Conservation (phyloP, 2,888 invertebrate genomes). For the Eupithecia vulgata region DNA sequence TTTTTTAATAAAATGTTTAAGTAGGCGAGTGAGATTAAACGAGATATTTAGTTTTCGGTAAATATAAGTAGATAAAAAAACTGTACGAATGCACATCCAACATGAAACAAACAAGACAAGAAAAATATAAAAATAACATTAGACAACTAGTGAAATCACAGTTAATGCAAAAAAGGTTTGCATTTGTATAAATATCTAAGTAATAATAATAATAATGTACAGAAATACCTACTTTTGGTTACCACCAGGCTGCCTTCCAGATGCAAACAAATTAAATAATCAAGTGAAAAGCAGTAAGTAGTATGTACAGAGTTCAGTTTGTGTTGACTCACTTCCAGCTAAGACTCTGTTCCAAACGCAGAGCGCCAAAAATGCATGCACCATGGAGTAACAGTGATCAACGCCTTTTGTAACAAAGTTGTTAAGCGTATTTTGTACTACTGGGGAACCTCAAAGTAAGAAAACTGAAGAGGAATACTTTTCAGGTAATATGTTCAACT, state of each 20-base stretch:
- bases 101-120: not conserved
- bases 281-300: not conserved
- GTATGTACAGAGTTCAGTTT: not conserved
- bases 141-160: not conserved
- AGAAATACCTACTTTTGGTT: constrained; percentile 40
- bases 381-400: not conserved
- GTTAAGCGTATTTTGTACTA: not conserved
- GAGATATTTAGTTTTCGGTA: not conserved
- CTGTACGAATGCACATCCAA: not conserved
- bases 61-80: not conserved
- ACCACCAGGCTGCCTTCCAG: constrained; percentile 37
- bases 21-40: not conserved
- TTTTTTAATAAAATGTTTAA: not conserved
- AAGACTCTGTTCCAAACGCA: not conserved
- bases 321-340: not conserved
- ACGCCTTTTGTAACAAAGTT: not conserved
- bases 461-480: not conserved
- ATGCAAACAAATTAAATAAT: constrained; percentile 31
- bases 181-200: not conserved
- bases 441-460: not conserved
- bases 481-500: not conserved
- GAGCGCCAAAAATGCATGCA: not conserved
- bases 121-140: not conserved
- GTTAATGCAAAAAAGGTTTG: not conserved
- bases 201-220: constrained; percentile 10